Base-by-base conservation (phyloP, 92 coral and sea anemone species). In the Phenganax marumi region DNA sequence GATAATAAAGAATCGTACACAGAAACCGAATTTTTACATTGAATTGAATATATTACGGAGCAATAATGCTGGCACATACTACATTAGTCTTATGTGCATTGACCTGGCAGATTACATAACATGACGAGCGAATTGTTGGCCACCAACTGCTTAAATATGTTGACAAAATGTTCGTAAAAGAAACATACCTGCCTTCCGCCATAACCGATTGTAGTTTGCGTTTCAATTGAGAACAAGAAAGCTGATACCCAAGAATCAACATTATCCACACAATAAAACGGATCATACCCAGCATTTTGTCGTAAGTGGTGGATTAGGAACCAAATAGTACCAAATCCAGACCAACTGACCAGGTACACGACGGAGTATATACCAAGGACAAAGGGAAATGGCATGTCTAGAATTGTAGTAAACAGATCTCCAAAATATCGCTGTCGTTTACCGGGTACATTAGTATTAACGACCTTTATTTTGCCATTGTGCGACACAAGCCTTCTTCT, bases 131-230 rank as follows among this genome's bases (percentile, higher is more conserved):
- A 62, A 19, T 7, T 19, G 3, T 0, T 16, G 49, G 12, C 72
- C 72, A 66, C 72, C 72, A 66, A 66, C 72, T 2, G 72, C 8
- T 66, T n/a, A 66, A 66, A 25, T 66, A 23, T 1, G 14, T 66
- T 66, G 49, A 66, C 23, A 18, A 66, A 66, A 10, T 18, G 26
- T 66, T 66, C 9, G 26, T 7, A 66, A 66, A 66, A 17, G 19
- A 25, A 23, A 39, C 87, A 8, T 70, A 96, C 99, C 99, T 96
- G 99, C 52, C 99, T 49, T 16, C 99, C 99, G 11, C 99, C 99
- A 52, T 89, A 96, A 4, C 99, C 99, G 52, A 96, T 92, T 8
- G 99, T 96, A 4, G 99, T 96, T 86, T 96, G 99, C 10, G 99
- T 90, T 63, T 96, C 99, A 49, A 96, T 93, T 0, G 99, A 96